Evolutionary conservation across 1,140 invertebrate species (phyloP).

Genomic region (Solen grandis): DNA sequence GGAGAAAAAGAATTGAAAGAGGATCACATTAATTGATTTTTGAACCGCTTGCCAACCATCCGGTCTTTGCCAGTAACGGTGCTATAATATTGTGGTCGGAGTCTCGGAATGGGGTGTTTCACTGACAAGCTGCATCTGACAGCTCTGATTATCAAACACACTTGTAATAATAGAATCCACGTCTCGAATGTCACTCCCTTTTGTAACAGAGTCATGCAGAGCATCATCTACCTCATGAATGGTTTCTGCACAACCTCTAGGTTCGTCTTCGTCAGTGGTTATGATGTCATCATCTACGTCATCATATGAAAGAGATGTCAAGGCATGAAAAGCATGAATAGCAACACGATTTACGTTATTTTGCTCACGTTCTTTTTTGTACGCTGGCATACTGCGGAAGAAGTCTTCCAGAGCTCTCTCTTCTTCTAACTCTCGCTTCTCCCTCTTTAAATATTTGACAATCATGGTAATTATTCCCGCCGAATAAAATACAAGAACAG

Average conservation of each 20-base stretch:
- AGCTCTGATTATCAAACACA: background rate
- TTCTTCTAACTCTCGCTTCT: slow-evolving; percentile 75
- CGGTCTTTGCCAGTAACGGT: too few species aligned
- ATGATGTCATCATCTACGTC: slow-evolving; percentile 28
- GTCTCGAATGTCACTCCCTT: background rate
- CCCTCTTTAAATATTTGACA: slow-evolving; percentile 75
- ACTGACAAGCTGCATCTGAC: background rate
- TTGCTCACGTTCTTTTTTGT: slow-evolving; percentile 67
- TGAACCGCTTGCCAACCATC: too few species aligned
- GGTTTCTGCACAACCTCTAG: slow-evolving; percentile 27
- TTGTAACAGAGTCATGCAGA: background rate
- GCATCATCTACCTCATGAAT: slow-evolving; percentile 43
- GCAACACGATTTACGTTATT: slow-evolving; percentile 73
- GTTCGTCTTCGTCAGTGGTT: slow-evolving; percentile 24
- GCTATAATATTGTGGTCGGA: too few species aligned
- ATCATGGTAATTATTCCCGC: slow-evolving; percentile 77
- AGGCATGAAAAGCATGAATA: slow-evolving; percentile 75
- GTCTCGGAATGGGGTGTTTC: too few species aligned
- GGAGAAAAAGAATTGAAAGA: too few species aligned
- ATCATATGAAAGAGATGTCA: slow-evolving; percentile 63
- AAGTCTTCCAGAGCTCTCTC: slow-evolving; percentile 75
- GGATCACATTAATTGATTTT: too few species aligned
- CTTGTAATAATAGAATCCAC: background rate
- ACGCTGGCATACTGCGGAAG: slow-evolving; percentile 75
- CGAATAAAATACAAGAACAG: slow-evolving; percentile 77